Base-by-base conservation (phyloP, 2,797 vertebrate genomes). In the Platyrinchus mystaceus region DNA sequence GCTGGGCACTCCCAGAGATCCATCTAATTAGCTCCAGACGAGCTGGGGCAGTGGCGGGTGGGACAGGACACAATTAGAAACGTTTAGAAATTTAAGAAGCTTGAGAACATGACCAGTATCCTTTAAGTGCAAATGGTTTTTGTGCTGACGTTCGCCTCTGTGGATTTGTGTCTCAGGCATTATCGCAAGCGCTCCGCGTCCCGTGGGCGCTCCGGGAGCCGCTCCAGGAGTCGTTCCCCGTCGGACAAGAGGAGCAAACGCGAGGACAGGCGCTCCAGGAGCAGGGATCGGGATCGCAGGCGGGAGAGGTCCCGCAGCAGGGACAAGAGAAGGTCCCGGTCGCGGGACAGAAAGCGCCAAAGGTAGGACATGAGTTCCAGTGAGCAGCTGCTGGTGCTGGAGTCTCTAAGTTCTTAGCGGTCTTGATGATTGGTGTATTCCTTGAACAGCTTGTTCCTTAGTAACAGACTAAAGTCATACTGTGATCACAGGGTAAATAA, bases 151-250 rank as follows among this genome's bases (percentile, higher is more conserved):
- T 64, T 59, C 3, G 16, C 15, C 22, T 36, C 6, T 44, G 12
- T 84, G 59, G 0, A 6, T 28, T 70, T 44, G 4, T 4, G 2
- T 0, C 10, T 2, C 96, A 99, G 99, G 95, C 99, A 99, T 90
- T 99, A 99, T 68, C 98, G 99, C 79, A 99, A 99, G 85, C 98
- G 99, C 10, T 99, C 99, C 0, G 96, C 99, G 0, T 99, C 99
- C 1, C 98, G 99, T 19, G 99, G 99, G 0, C 98, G 99, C 18
- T 99, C 99, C 0, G 98, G 98, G 2, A 99, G 98, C 95, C 98
- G 99, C 1, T 99, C 99, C 2, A 98, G 99, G 92, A 99, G 99
- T 75, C 98, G 99, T 1, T 99, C 99, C 41, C 99, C 99, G 0
- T 96, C 98, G 8, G 99, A 99, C 94, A 99, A 99, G 94, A 98